Conservation (phyloP, 2,113 vertebrate species). For the Phasianus colchicus region DNA sequence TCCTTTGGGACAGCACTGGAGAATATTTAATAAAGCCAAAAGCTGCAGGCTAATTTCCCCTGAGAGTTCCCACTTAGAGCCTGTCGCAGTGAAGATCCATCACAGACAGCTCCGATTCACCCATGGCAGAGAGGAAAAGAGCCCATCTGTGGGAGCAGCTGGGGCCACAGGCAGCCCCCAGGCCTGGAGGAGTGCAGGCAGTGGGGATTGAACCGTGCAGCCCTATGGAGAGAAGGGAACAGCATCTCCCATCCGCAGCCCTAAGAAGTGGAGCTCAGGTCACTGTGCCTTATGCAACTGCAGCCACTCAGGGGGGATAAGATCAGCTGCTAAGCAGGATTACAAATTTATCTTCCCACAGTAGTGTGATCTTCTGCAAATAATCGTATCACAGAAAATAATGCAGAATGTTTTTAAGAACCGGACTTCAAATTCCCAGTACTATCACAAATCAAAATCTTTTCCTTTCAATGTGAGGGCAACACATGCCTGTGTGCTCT, state of each 20-base stretch:
- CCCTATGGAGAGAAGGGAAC: background rate
- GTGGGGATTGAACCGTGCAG: no score
- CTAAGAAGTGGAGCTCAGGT: slow-evolving; percentile 36
- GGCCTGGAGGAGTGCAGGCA: no score
- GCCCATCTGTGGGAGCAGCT: background rate
- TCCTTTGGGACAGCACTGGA: slow-evolving; percentile 47
- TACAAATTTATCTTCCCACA: slow-evolving; percentile 12
- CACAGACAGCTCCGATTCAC: slow-evolving; percentile 13
- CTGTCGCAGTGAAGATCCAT: slow-evolving; percentile 52
- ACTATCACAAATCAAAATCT: background rate
- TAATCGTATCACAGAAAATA: background rate
- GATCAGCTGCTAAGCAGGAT: slow-evolving; percentile 50
- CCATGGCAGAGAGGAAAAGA: background rate
- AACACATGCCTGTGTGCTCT: background rate
- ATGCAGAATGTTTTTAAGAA: background rate
- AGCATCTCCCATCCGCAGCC: accelerated
- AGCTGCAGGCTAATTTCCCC: slow-evolving; percentile 68
- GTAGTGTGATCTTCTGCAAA: slow-evolving; percentile 27
- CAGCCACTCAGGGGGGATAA: slow-evolving; percentile 27
- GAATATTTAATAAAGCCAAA: slow-evolving; percentile 69
- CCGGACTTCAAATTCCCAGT: background rate
- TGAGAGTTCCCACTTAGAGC: slow-evolving; percentile 29
- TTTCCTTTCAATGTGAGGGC: background rate
- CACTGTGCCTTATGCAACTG: slow-evolving; percentile 46
- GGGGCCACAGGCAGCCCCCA: no score